phyloP scores from a whole-genome alignment of 2,797 vertebrate species.

The Saxicola maurus region DNA sequence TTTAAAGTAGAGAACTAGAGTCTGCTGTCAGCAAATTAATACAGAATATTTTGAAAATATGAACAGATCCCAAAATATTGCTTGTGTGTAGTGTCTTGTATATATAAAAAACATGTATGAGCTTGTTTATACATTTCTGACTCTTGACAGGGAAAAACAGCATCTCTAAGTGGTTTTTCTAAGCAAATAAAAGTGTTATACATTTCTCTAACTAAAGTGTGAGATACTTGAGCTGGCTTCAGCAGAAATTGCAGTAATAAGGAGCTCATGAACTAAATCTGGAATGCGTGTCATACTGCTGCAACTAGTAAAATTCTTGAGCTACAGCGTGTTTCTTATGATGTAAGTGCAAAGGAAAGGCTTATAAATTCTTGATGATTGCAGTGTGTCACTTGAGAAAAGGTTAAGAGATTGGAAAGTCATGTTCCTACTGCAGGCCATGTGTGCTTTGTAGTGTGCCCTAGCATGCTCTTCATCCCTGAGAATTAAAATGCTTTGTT shows the following conservation, averaged over 20 bases:
- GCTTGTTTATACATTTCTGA: not conserved
- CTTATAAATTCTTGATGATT: not conserved
- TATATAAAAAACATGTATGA: not conserved
- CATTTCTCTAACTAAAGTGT: not conserved
- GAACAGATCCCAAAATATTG: not conserved
- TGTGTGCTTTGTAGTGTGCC: not conserved
- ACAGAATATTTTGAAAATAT: not conserved
- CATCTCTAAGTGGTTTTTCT: not conserved
- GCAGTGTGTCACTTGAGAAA: not conserved
- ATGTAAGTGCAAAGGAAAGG: not conserved
- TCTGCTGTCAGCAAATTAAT: not conserved
- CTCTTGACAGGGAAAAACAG: not conserved
- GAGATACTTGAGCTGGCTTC: not conserved
- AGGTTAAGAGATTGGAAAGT: not conserved
- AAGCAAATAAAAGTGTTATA: not conserved
- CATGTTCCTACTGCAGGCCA: fast-evolving
- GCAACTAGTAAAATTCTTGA: not conserved
- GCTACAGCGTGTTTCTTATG: not conserved
- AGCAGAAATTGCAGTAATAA: not conserved
- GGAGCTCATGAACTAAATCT: not conserved
- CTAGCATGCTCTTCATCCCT: no score
- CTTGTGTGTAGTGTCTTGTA: not conserved
- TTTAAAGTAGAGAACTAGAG: not conserved
- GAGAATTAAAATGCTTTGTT: not conserved
- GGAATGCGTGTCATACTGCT: not conserved